Evolutionary conservation across 2,113 vertebrate genomes (phyloP).

Genomic region (Bubo scandiacus): DNA sequence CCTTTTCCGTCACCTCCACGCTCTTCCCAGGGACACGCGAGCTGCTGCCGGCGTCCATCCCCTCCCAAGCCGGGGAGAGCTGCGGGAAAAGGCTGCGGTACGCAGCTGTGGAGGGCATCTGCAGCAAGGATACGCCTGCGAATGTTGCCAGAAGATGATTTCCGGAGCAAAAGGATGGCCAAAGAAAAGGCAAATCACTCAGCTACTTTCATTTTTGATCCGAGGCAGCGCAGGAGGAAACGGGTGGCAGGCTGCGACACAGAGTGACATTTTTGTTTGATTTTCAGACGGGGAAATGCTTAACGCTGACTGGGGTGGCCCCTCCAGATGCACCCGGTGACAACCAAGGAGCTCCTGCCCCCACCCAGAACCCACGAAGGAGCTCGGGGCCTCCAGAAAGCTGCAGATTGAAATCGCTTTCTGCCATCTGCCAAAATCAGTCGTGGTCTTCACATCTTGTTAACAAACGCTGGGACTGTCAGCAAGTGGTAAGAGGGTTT

Average conservation of each 20-base stretch:
- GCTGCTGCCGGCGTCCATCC: neutral
- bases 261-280: neutral
- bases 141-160: neutral
- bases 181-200: too few relatives aligned
- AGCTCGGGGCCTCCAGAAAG: neutral
- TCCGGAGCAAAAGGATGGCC: neutral
- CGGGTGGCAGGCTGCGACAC: fast-evolving
- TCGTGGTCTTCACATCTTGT: fast-evolving
- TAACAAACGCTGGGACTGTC: neutral
- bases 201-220: neutral
- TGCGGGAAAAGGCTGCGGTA: fast-evolving
- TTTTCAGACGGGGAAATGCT: neutral
- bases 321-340: fast-evolving
- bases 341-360: fast-evolving
- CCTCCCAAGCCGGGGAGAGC: fast-evolving
- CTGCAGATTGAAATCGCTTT: neutral
- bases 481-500: neutral
- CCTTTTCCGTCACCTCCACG: fast-evolving
- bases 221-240: fast-evolving
- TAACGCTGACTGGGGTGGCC: fast-evolving
- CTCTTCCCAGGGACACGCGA: too few relatives aligned
- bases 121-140: neutral
- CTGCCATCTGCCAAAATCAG: neutral
- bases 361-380: too few relatives aligned
- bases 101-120: fast-evolving